Evolutionary conservation across 2,888 invertebrate species (phyloP), one percentile per base, ranked within the genome.

Genomic region (Cantharis flavilabris): DNA sequence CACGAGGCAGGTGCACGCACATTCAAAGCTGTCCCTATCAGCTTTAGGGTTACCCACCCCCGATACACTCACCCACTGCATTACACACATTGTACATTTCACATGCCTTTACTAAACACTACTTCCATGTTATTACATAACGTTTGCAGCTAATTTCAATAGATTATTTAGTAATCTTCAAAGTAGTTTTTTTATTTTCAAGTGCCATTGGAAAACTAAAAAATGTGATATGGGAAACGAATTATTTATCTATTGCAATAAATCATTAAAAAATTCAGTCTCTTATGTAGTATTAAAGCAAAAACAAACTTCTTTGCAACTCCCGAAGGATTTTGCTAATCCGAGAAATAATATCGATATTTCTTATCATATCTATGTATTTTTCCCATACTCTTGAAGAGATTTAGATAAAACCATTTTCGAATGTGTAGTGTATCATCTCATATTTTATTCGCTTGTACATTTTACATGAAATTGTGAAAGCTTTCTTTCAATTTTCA

Each of bases 1-100:
- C 82, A 82, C 83, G 82, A 83, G 83, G 83, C 84, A 85, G 84
- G 85, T 84, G 85, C 85, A 85, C 85, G 85, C 85, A 85, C 85
- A 84, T 84, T 82, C 84, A 82, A 82, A 82, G 79, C 80, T 80
- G 82, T 80, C 83, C 83, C 83, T 82, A 81, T 81, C 83, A 82
- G 82, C 84, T 84, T 82, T 80, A 79, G 81, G 83, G 85, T 83
- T 81, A 80, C 81, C 80, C 81, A 80, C 81, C 80, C 82, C 77
- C 80, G 73, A 67, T 23, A 67, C 23, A 69, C 78, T 81, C 82
- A 81, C 82, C 81, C 80, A 67, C 73, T 77, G 77, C 76, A 78
- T 78, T 81, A 79, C 79, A 80, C 82, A 83, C 80, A 80, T 79
- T 67, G 76, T 80, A 76, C 78, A 76, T 77, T 76, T 79, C 79